Percentiles rank a stretch among this genome's conserved stretches.
Conservation (phyloP, 2,797 vertebrate genomes). For the Hafferia zeledoni region DNA sequence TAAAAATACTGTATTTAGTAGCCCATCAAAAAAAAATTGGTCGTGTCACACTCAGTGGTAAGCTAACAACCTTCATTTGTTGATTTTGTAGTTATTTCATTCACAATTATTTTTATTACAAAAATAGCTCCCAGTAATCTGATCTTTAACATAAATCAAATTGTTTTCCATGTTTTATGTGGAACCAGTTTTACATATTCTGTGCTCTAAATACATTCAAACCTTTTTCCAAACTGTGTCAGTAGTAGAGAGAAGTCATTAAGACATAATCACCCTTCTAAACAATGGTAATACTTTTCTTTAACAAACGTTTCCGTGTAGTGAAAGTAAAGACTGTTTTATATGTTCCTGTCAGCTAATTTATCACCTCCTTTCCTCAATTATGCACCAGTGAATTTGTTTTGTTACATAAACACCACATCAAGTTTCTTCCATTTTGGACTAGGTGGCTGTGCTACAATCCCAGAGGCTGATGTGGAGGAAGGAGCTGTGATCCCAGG, state of each 20-base stretch:
- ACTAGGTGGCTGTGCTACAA: conserved; percentile 76
- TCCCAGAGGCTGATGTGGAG: conserved; percentile 82
- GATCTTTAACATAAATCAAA: conserved; percentile 1
- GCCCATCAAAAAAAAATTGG: background rate
- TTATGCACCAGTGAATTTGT: background rate
- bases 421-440: conserved; percentile 18
- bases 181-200: conserved; percentile 31
- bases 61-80: background rate
- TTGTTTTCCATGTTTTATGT: background rate
- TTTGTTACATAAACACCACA: background rate
- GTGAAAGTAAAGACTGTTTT: background rate
- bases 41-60: background rate
- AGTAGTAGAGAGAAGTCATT: background rate
- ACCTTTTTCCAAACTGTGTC: background rate
- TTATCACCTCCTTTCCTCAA: conserved; percentile 24
- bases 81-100: background rate
- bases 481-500: conserved; percentile 75
- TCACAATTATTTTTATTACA: background rate
- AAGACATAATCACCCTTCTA: background rate
- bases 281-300: background rate
- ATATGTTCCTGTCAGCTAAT: conserved; percentile 13
- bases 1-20: background rate
- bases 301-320: background rate
- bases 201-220: background rate
- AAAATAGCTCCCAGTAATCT: background rate